Conservation (phyloP, 2,888 invertebrate species). For the Sphaeridia pumilis region DNA sequence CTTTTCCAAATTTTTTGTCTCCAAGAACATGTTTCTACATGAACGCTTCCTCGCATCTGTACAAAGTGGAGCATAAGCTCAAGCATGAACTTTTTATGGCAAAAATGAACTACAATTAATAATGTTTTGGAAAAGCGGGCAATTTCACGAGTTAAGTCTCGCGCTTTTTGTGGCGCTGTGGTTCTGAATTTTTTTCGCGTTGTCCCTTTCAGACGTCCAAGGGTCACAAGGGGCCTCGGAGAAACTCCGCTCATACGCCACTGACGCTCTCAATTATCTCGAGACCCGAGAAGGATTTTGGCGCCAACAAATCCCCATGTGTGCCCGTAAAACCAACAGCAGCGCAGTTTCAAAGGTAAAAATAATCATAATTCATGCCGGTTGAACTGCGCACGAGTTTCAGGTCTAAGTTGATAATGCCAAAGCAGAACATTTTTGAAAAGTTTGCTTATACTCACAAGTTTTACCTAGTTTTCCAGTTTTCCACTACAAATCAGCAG, state of each 20-base stretch:
- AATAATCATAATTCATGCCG: too few relatives aligned
- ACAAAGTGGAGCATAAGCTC: background rate
- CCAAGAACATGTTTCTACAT: too few relatives aligned
- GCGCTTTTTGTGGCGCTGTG: background rate
- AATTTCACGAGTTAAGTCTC: background rate
- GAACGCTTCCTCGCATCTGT: background rate
- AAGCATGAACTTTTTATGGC: background rate
- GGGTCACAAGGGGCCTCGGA: slow-evolving; percentile 20
- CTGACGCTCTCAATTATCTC: slow-evolving; percentile 31
- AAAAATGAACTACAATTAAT: background rate
- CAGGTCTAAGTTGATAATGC: too few relatives aligned
- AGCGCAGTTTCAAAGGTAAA: background rate
- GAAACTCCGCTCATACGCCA: slow-evolving; percentile 27
- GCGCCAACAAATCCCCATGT: slow-evolving; percentile 35
- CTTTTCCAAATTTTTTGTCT: too few relatives aligned
- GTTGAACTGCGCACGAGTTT: too few relatives aligned
- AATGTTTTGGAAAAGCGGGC: too few relatives aligned
- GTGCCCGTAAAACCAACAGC: slow-evolving; percentile 21
- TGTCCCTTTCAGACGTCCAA: slow-evolving; percentile 23
- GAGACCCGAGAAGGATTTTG: slow-evolving; percentile 32
- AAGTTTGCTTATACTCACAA: too few relatives aligned
- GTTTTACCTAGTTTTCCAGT: too few relatives aligned
- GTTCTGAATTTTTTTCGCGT: background rate
- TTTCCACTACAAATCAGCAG: too few relatives aligned
- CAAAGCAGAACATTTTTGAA: too few relatives aligned